These are phyloP conservation scores for Delichon dasypus DNA, from an alignment of 2,797 vertebrate species.

Conservation along the genomic window DNA sequence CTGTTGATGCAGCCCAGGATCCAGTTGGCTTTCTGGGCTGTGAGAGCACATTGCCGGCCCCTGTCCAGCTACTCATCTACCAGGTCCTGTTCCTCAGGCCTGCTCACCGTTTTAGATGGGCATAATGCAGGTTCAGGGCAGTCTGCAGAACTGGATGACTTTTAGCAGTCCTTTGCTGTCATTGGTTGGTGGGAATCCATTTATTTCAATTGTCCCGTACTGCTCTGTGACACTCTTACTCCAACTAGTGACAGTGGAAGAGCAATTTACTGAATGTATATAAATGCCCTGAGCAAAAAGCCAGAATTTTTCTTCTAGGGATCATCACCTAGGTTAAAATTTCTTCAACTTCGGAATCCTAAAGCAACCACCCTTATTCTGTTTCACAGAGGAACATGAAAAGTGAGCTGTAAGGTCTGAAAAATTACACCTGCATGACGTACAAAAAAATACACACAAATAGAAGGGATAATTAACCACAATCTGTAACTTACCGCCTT, in stretches of 20 bases:
- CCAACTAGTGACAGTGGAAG: neutral
- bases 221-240: neutral
- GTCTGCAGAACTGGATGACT: neutral
- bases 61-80: neutral
- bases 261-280: neutral
- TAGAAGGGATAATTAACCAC: neutral
- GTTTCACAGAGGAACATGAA: neutral
- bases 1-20: neutral
- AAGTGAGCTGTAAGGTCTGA: neutral
- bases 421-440: neutral
- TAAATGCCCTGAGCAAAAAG: neutral
- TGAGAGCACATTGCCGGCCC: fast-evolving
- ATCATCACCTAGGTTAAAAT: neutral
- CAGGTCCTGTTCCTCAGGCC: neutral
- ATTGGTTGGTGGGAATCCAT: neutral
- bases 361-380: neutral
- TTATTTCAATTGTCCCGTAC: neutral
- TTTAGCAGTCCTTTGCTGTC: neutral
- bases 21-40: neutral
- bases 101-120: neutral
- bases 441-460: neutral
- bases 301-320: neutral
- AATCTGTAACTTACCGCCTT: neutral
- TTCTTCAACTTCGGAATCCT: neutral
- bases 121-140: neutral